Evolutionary conservation across 2,797 vertebrate species (phyloP), one percentile per base, ranked within the genome.

Genomic region (Thaleichthys pacificus): DNA sequence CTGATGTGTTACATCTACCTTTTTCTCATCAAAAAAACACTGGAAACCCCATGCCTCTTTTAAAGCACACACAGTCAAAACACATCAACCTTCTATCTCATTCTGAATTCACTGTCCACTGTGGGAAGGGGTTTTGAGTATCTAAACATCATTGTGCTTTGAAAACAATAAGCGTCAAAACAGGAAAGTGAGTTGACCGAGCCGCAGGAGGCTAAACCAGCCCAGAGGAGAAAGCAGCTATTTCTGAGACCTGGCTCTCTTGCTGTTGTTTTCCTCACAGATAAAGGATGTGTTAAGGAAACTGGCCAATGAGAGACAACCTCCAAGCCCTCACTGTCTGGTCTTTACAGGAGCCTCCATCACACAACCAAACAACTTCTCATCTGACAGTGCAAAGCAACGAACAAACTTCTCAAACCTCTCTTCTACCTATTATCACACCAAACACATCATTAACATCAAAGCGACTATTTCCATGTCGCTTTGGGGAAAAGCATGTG

Each of bases 61-160:
- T 3, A 47, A 11, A 47, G 42, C 17, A 61, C 24, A 62, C 24
- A 42, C 57, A 42, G 17, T 64, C 62, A 5, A 38, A 35, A 64
- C 30, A 65, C n/a, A 19, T n/a, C 19, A 65, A 65, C 7, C 11
- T 35, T 19, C 62, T 32, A 38, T 38, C 32, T 65, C 63, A 9
- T 38, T 22, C 35, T 35, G 30, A 11, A 22, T 38, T 42, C 19
- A 56, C 15, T n/a, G 49, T 51, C 49, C 2, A 0, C 49, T 8
- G 42, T 47, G 17, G 49, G 28, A 28, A 11, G n/a, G 22, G 22
- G 60, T 57, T 65, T 2, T 22, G 64, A 26, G 61, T 61, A 66
- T 62, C 71, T 71, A 78, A 80, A 81, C 79, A 74, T 75, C 70
- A 84, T 77, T 84, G 78, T 83, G 60, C 38, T 71, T 68, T 64